These are phyloP conservation scores for Eumeta japonica DNA, from an alignment of 1,140 invertebrate genomes.

Conservation along the genomic window DNA sequence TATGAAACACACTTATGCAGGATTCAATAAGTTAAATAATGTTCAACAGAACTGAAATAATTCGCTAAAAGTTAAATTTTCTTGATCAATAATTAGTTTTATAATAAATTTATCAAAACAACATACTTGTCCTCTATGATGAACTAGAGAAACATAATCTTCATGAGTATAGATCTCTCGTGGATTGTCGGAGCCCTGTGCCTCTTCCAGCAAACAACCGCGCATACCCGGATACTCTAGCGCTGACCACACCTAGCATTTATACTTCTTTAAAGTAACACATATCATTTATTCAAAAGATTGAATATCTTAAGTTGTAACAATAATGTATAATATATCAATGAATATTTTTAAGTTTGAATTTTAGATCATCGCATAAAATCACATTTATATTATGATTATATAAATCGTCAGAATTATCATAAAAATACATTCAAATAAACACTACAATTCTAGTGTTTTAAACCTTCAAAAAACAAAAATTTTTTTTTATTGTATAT, in stretches of 20 bases:
- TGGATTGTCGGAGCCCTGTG: constrained; percentile 64
- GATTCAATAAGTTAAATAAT: too few species aligned
- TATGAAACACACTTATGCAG: too few species aligned
- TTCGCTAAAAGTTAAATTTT: too few species aligned
- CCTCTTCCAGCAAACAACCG: constrained; percentile 58
- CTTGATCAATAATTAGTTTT: not conserved
- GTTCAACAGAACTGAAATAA: too few species aligned
- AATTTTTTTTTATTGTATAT: not conserved
- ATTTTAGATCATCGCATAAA: too few species aligned
- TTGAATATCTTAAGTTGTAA: too few species aligned
- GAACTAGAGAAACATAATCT: constrained; percentile 81
- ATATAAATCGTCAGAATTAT: too few species aligned
- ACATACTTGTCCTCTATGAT: constrained; percentile 69
- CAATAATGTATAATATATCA: not conserved
- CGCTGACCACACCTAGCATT: constrained; percentile 81
- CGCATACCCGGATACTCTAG: constrained; percentile 64
- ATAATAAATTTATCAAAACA: too few species aligned
- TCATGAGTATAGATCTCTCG: constrained; percentile 81
- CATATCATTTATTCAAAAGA: too few species aligned
- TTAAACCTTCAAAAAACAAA: not conserved
- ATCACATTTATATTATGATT: too few species aligned
- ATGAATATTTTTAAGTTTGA: too few species aligned
- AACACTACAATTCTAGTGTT: not conserved
- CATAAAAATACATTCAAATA: too few species aligned
- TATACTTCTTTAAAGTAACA: constrained; percentile 13